Conservation (phyloP, 2,113 vertebrate species). For the Rhabdomys dilectus region DNA sequence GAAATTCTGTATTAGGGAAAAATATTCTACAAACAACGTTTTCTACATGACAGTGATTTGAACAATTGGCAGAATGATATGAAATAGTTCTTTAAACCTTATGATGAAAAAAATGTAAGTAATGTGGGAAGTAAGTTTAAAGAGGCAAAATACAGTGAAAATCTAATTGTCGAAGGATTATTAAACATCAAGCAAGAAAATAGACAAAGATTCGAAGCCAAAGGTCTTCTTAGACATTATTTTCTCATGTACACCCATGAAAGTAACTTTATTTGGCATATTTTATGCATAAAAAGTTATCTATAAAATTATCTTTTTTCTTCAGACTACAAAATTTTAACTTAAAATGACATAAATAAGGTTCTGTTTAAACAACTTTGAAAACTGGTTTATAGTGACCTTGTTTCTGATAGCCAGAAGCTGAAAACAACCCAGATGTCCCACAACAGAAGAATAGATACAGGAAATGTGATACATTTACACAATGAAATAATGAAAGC, state of each 20-base stretch:
- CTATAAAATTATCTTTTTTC: not conserved
- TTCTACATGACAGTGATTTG: not conserved
- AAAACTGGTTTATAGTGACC: no score
- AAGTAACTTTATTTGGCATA: not conserved
- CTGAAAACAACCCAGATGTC: no score
- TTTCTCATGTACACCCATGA: not conserved
- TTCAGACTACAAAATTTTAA: not conserved
- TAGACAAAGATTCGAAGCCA: not conserved
- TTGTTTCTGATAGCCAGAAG: no score
- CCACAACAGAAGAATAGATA: no score
- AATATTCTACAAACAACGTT: not conserved
- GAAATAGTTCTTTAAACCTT: not conserved
- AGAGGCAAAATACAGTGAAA: not conserved
- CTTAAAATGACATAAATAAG: not conserved
- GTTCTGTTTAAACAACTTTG: not conserved
- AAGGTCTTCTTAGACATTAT: not conserved
- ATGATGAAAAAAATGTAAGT: not conserved
- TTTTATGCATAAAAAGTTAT: not conserved
- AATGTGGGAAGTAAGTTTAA: not conserved
- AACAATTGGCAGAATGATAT: no score
- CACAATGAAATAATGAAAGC: no score
- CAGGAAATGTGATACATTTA: no score
- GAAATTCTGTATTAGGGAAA: not conserved
- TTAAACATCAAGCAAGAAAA: not conserved
- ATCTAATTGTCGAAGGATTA: no score